These are phyloP conservation scores for Atractosteus spatula DNA, from an alignment of 2,113 vertebrate species.

Conservation along the genomic window DNA sequence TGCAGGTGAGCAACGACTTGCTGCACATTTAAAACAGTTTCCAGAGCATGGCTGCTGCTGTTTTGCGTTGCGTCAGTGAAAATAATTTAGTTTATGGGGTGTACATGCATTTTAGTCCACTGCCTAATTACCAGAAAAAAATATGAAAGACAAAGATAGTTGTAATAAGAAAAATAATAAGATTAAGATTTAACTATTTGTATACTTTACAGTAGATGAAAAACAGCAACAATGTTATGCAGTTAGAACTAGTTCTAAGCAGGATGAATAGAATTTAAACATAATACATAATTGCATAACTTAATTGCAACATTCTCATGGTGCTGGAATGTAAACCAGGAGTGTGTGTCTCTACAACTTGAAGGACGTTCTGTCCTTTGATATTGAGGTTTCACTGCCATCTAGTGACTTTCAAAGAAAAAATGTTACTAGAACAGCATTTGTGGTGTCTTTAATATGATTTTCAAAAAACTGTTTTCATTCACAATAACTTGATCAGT, in stretches of 20 bases:
- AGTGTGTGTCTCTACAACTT: not conserved
- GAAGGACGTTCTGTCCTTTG: not conserved
- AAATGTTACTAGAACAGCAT: not conserved
- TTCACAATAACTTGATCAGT: not conserved
- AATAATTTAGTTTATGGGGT: not conserved
- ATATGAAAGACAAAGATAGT: not conserved
- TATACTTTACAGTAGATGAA: too few relatives aligned
- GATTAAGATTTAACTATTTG: not conserved
- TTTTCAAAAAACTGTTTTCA: not conserved
- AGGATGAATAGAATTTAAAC: too few relatives aligned
- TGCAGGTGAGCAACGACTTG: constrained; percentile 27
- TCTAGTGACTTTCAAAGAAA: constrained; percentile 36
- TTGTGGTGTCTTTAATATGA: not conserved
- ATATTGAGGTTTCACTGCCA: constrained; percentile 33
- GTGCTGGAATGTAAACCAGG: not conserved
- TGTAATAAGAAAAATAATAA: not conserved
- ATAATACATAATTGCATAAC: too few relatives aligned
- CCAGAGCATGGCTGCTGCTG: not conserved
- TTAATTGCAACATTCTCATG: too few relatives aligned
- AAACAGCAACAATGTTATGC: too few relatives aligned
- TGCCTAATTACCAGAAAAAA: not conserved
- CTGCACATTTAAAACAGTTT: too few relatives aligned
- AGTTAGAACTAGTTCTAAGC: too few relatives aligned
- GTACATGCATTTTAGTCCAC: too few relatives aligned
- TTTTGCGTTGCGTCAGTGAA: not conserved